Conservation (phyloP, 2,888 invertebrate genomes). For the Drepana falcataria region DNA sequence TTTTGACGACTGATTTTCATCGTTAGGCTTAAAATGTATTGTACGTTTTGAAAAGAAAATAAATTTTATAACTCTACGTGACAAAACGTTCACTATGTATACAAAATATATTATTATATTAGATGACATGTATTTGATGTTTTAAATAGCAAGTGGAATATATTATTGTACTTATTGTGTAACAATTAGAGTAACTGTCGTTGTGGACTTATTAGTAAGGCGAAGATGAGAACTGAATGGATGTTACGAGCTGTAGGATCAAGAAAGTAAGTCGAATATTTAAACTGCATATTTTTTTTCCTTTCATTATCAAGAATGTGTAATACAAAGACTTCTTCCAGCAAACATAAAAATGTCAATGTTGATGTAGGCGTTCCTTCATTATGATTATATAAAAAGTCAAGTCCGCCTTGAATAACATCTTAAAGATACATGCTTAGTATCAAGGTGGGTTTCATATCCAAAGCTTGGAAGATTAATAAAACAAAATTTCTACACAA, state of each 20-base stretch:
- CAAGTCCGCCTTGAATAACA: too few relatives aligned
- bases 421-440: too few relatives aligned
- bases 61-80: conserved; percentile 58
- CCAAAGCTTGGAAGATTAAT: neutral
- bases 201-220: neutral
- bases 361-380: too few relatives aligned
- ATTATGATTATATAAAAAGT: too few relatives aligned
- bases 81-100: conserved; percentile 44
- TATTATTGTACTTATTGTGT: neutral
- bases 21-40: conserved; percentile 48
- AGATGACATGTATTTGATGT: conserved; percentile 46
- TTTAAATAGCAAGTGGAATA: conserved; percentile 37
- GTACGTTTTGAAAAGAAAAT: conserved; percentile 22
- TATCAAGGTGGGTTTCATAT: too few relatives aligned
- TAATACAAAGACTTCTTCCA: too few relatives aligned
- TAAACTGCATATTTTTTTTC: too few relatives aligned
- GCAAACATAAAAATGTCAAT: too few relatives aligned
- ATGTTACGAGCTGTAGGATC: neutral
- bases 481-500: neutral
- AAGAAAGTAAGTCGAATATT: neutral
- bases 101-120: conserved; percentile 45
- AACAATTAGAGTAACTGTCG: neutral
- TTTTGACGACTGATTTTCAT: conserved; percentile 72
- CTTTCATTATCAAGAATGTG: too few relatives aligned
- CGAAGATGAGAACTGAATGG: neutral